A percentile compares a stretch with the other conserved stretches of the same genome.
These are phyloP conservation scores for Heterodera schachtii DNA, from an alignment of 1,140 invertebrate species.

Conservation along the genomic window DNA sequence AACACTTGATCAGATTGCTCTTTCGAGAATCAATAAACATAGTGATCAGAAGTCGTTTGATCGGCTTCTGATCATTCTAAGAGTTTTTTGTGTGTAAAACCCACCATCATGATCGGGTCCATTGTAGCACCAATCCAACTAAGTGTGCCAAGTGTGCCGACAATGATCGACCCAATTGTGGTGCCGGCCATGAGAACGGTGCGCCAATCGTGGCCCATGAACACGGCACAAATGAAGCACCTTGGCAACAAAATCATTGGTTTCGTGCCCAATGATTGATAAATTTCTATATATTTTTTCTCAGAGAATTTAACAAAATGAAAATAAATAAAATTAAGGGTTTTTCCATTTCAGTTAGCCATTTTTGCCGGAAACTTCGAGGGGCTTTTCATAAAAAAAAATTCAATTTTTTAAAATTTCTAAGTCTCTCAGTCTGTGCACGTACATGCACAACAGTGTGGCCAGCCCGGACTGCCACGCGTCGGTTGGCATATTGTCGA, in stretches of 20 bases:
- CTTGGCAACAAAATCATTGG: background rate
- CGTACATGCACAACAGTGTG: conserved; percentile 61
- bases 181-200: conserved; percentile 66
- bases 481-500: conserved; percentile 67
- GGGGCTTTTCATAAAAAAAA: no score
- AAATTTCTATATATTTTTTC: background rate
- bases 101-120: conserved; percentile 67
- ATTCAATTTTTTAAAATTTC: no score
- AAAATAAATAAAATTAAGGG: no score
- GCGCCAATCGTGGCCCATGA: conserved; percentile 66
- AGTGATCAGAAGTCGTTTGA: no score
- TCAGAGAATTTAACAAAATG: no score
- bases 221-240: conserved; percentile 64
- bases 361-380: background rate
- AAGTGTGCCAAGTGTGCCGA: conserved; percentile 66
- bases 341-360: no score
- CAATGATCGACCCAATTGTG: conserved; percentile 66
- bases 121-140: conserved; percentile 64
- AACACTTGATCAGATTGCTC: no score
- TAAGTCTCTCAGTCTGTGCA: background rate
- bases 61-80: background rate
- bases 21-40: no score
- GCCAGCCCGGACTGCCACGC: conserved; percentile 66
- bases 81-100: background rate
- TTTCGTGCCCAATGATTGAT: background rate